Evolutionary conservation across 2,888 invertebrate genomes (phyloP).

Genomic region (Micropterix aruncella): DNA sequence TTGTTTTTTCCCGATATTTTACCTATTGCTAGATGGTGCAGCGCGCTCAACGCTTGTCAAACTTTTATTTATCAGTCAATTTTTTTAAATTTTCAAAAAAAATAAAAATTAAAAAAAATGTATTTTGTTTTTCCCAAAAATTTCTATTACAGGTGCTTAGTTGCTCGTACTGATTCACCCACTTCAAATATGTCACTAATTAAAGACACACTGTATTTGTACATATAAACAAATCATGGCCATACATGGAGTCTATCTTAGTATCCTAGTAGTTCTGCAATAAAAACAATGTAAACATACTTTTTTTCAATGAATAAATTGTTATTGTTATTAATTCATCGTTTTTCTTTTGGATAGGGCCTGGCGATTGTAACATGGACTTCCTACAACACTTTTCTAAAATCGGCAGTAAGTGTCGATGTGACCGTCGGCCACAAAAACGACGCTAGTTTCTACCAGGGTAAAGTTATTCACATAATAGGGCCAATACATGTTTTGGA

Average conservation of each 20-base stretch:
- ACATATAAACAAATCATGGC: too few relatives aligned
- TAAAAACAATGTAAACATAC: background rate
- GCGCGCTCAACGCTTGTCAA: too few relatives aligned
- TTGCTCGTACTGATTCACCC: too few relatives aligned
- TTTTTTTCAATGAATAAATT: background rate
- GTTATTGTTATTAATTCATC: background rate
- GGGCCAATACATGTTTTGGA: slow-evolving; percentile 63
- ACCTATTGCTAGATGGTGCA: too few relatives aligned
- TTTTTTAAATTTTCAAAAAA: too few relatives aligned
- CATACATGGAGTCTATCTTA: background rate
- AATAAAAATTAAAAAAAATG: too few relatives aligned
- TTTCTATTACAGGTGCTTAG: too few relatives aligned
- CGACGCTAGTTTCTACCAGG: slow-evolving; percentile 37
- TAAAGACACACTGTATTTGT: too few relatives aligned
- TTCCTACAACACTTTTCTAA: slow-evolving; percentile 62
- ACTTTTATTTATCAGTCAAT: too few relatives aligned
- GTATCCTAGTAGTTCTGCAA: background rate
- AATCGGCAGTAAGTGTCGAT: slow-evolving; percentile 37
- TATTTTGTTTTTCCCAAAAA: too few relatives aligned
- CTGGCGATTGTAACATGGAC: slow-evolving; percentile 66
- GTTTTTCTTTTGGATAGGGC: slow-evolving; percentile 44
- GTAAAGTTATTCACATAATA: slow-evolving; percentile 60
- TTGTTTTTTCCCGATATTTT: too few relatives aligned
- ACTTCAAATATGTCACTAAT: too few relatives aligned
- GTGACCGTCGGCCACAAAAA: slow-evolving; percentile 49